These are phyloP conservation scores for Alloplasta piceator DNA, from an alignment of 2,888 invertebrate species.

Conservation along the genomic window DNA sequence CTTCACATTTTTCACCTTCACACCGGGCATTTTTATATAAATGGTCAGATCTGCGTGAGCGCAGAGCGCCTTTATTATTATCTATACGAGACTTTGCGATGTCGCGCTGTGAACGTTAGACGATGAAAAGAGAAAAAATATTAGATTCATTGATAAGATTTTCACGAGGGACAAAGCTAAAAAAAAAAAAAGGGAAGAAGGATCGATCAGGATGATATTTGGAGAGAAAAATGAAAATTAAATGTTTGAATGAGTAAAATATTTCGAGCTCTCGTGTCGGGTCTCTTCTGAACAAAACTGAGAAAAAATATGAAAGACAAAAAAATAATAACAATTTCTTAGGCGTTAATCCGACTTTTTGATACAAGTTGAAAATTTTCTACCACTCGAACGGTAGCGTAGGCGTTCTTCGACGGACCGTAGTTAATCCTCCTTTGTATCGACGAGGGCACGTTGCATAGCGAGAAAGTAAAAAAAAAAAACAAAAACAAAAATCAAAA, in stretches of 20 bases:
- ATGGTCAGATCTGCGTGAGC: conserved; percentile 37
- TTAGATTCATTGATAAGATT: conserved; percentile 53
- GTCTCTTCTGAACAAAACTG: conserved; percentile 66
- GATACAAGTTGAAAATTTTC: conserved; percentile 81
- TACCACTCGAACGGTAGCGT: conserved; percentile 73
- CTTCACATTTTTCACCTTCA: not conserved
- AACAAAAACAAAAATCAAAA: conserved; percentile 38
- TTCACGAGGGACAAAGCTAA: conserved; percentile 43
- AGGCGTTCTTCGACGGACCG: conserved; percentile 68
- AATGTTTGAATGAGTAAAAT: conserved; percentile 57
- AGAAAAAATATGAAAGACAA: conserved; percentile 45
- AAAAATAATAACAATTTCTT: conserved; percentile 68
- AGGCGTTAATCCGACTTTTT: conserved; percentile 78
- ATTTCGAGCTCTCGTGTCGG: conserved; percentile 73
- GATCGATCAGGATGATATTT: conserved; percentile 58
- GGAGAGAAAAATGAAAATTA: conserved; percentile 48
- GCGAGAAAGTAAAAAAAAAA: conserved; percentile 46
- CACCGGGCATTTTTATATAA: conserved; percentile 53
- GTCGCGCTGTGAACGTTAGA: conserved; percentile 65
- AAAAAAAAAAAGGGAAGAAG: conserved; percentile 47
- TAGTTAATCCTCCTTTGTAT: conserved; percentile 62
- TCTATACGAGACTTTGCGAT: conserved; percentile 61
- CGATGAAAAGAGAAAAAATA: conserved; percentile 27
- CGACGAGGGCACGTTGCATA: conserved; percentile 50
- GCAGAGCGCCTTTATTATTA: conserved; percentile 28